These are phyloP conservation scores for Carcina quercana DNA, from an alignment of 2,888 invertebrate species.

Conservation along the genomic window DNA sequence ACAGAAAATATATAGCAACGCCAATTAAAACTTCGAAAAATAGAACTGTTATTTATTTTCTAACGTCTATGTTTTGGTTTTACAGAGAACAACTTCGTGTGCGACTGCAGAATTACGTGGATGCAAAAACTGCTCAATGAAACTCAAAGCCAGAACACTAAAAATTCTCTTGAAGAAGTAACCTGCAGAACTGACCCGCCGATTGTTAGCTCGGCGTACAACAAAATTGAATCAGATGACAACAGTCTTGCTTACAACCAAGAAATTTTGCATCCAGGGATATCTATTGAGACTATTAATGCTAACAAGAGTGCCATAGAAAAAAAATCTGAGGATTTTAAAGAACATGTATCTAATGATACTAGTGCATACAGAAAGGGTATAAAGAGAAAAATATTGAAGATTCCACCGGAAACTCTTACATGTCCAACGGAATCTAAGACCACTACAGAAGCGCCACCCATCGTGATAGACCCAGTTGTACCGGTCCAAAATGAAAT, in stretches of 20 bases:
- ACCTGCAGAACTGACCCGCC: slow-evolving; percentile 79
- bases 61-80: slow-evolving; percentile 19
- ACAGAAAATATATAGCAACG: neutral
- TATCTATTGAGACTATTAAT: slow-evolving; percentile 48
- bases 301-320: slow-evolving; percentile 49
- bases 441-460: slow-evolving; percentile 50
- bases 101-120: slow-evolving; percentile 89
- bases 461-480: slow-evolving; percentile 50
- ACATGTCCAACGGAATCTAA: slow-evolving; percentile 54
- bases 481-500: slow-evolving; percentile 66
- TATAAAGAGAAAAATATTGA: slow-evolving; percentile 50
- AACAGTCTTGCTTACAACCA: slow-evolving; percentile 49
- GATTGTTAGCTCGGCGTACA: slow-evolving; percentile 62
- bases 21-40: neutral
- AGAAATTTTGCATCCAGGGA: slow-evolving; percentile 48
- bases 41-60: neutral
- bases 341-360: slow-evolving; percentile 36
- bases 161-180: slow-evolving; percentile 79
- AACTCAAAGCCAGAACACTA: slow-evolving; percentile 81
- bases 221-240: slow-evolving; percentile 49
- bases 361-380: slow-evolving; percentile 38
- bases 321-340: slow-evolving; percentile 34
- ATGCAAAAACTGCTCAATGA: slow-evolving; percentile 83
- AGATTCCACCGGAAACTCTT: slow-evolving; percentile 55
- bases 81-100: slow-evolving; percentile 88